Evolutionary conservation across 2,888 invertebrate genomes (phyloP).

Genomic region (Ochropacha duplaris): DNA sequence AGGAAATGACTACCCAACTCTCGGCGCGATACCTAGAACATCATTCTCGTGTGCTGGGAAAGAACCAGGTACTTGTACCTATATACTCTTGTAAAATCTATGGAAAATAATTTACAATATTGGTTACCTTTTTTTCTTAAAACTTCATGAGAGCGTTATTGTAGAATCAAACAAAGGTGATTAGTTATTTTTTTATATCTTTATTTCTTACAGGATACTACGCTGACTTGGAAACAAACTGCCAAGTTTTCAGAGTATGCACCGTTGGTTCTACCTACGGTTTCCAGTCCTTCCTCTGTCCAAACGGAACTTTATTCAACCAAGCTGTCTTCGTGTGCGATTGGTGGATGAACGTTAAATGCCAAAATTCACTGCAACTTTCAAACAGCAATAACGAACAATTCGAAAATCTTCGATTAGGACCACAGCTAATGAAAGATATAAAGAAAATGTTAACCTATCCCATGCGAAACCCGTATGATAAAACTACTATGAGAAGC

Average conservation of each 20-base stretch:
- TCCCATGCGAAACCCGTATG: constrained; percentile 72
- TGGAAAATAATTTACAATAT: no score
- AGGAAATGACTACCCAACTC: constrained; percentile 85
- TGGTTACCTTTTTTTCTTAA: no score
- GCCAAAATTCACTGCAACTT: constrained; percentile 68
- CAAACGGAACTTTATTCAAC: constrained; percentile 86
- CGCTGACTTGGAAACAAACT: constrained; percentile 85
- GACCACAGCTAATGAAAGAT: constrained; percentile 81
- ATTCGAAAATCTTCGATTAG: constrained; percentile 72
- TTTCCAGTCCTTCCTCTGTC: constrained; percentile 85
- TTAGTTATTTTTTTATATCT: neutral
- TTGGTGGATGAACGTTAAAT: constrained; percentile 87
- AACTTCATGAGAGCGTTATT: neutral
- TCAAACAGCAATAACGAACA: constrained; percentile 71
- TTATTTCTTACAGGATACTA: constrained; percentile 85
- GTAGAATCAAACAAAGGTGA: neutral
- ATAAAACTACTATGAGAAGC: constrained; percentile 56
- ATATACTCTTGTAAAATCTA: no score
- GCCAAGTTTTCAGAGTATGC: constrained; percentile 87
- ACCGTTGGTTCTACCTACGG: constrained; percentile 79
- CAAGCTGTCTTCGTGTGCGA: constrained; percentile 86
- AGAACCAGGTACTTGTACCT: constrained; percentile 71
- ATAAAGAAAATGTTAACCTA: constrained; percentile 83
- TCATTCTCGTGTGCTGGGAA: constrained; percentile 84
- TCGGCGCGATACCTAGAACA: constrained; percentile 83